These are phyloP conservation scores for Odontocolon sp. DNA, from an alignment of 2,888 invertebrate genomes.

Conservation along the genomic window DNA sequence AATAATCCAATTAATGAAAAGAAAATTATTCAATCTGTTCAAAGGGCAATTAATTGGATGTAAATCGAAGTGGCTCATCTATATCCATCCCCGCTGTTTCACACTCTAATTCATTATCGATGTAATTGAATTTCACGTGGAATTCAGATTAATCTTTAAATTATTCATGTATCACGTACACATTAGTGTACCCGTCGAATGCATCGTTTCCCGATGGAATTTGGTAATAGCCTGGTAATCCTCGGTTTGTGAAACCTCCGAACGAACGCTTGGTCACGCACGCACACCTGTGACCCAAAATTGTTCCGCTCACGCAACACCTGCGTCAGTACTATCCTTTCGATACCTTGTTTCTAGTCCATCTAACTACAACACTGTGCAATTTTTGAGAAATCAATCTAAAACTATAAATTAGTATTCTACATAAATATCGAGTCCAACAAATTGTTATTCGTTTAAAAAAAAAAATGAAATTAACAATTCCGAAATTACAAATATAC, in stretches of 20 bases:
- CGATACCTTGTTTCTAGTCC: constrained; percentile 18
- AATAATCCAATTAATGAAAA: not conserved
- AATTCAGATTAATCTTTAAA: constrained; percentile 10
- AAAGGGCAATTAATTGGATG: not conserved
- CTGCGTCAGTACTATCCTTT: constrained; percentile 36
- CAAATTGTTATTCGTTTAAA: not conserved
- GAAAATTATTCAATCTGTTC: not conserved
- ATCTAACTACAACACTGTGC: constrained; percentile 2
- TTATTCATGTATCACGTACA: constrained; percentile 11
- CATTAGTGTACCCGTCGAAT: not conserved
- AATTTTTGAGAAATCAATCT: not conserved
- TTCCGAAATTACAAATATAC: not conserved
- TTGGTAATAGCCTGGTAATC: constrained; percentile 2
- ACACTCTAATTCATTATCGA: constrained; percentile 18
- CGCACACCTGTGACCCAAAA: constrained; percentile 49
- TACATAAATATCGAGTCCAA: not conserved
- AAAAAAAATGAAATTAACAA: not conserved
- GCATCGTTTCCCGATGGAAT: constrained; percentile 39
- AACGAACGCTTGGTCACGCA: constrained; percentile 6
- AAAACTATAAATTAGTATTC: not conserved
- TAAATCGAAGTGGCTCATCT: not conserved
- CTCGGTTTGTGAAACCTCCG: not conserved
- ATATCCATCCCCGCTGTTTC: too few species aligned
- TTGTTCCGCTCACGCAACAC: constrained; percentile 57
- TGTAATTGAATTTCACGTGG: constrained; percentile 5